phyloP scores from a whole-genome alignment of 1,140 invertebrate genomes.

The Euura saliciscinereae region DNA sequence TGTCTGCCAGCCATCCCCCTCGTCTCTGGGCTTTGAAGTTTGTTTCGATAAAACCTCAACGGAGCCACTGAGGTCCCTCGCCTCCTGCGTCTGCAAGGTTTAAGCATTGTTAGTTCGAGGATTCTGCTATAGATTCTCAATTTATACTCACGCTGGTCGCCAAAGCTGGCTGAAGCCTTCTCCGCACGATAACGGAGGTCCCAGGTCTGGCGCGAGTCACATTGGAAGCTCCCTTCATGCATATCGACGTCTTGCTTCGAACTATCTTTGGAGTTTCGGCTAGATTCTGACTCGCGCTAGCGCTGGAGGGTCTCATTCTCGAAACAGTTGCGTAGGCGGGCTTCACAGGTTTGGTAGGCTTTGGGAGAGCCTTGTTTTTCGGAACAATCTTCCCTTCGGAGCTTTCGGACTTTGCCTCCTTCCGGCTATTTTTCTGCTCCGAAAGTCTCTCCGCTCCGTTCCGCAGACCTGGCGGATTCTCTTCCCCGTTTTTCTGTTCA shows the following conservation, averaged over 20 bases:
- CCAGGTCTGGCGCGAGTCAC: constrained; percentile 40
- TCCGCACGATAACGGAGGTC: constrained; percentile 42
- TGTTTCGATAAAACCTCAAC: constrained; percentile 45
- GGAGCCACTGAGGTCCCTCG: constrained; percentile 42
- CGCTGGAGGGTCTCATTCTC: constrained; percentile 40
- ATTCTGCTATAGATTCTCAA: no score
- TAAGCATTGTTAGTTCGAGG: background rate
- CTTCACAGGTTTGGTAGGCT: constrained; percentile 31
- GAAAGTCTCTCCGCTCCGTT: constrained; percentile 22
- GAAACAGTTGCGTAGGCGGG: constrained; percentile 60
- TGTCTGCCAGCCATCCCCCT: constrained; percentile 69
- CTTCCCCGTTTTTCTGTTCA: constrained; percentile 27
- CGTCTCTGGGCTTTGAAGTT: constrained; percentile 28
- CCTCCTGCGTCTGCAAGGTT: constrained; percentile 27
- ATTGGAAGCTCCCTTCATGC: constrained; percentile 36
- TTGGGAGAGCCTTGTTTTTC: constrained; percentile 20
- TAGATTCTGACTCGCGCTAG: constrained; percentile 22
- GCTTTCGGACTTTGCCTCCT: constrained; percentile 11
- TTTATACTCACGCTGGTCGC: background rate
- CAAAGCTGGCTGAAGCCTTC: constrained; percentile 32
- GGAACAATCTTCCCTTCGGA: background rate
- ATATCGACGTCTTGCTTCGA: constrained; percentile 54
- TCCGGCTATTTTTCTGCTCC: background rate
- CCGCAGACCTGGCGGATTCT: constrained; percentile 21
- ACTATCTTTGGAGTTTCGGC: constrained; percentile 43